Conservation (phyloP, 2,888 invertebrate genomes). For the Capitulum mitella region DNA sequence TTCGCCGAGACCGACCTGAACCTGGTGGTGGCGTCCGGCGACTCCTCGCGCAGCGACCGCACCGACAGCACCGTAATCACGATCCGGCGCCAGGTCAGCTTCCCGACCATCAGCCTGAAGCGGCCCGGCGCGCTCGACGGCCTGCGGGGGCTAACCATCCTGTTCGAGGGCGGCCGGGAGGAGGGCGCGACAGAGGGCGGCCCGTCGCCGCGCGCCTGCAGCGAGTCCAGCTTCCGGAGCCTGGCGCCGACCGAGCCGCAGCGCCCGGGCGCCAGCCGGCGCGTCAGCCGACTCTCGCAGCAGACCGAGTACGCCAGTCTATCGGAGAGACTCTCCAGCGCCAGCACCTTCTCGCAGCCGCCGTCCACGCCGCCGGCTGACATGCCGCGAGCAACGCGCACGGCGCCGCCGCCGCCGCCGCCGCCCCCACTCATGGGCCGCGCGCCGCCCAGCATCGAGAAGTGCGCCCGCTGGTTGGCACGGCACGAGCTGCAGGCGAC, state of each 20-base stretch:
- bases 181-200: not conserved
- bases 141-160: not conserved
- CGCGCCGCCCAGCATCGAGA: constrained; percentile 10
- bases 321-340: constrained; percentile 1
- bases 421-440: not conserved
- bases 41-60: constrained; percentile 3
- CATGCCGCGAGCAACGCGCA: not conserved
- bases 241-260: constrained; percentile 1
- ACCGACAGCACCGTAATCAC: constrained; percentile 7
- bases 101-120: constrained; percentile 19
- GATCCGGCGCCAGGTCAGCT: constrained; percentile 6
- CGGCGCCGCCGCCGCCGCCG: not conserved
- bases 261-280: not conserved
- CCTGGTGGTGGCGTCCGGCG: not conserved
- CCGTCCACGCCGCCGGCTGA: not conserved
- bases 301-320: constrained; percentile 16
- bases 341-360: not conserved
- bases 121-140: not conserved
- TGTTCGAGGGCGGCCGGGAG: not conserved
- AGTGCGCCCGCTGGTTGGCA: constrained; percentile 17
- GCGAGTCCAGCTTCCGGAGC: constrained; percentile 10
- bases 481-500: not conserved
- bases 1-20: not conserved
- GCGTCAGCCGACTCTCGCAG: not conserved
- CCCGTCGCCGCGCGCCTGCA: not conserved